Evolutionary conservation across 1,140 invertebrate species (phyloP).

Genomic region (Bacillus rossius): DNA sequence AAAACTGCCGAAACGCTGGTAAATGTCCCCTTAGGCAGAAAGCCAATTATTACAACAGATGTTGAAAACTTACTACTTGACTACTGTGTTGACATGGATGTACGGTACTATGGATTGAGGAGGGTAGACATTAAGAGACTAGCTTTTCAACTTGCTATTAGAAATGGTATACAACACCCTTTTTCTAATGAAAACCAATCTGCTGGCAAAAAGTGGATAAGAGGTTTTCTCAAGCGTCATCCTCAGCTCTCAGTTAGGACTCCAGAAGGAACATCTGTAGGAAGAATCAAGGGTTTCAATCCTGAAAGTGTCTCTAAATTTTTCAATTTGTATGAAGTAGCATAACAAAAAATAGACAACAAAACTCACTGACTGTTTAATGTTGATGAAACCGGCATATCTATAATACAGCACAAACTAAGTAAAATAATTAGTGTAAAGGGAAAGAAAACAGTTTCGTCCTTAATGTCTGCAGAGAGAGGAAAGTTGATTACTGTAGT

Average conservation of each 20-base stretch:
- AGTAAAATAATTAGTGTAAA: conserved; percentile 28
- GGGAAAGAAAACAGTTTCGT: conserved; percentile 24
- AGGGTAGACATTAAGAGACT: conserved; percentile 18
- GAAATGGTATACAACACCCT: conserved; percentile 18
- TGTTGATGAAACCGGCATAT: conserved; percentile 18
- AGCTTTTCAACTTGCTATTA: conserved; percentile 27
- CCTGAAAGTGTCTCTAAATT: not conserved
- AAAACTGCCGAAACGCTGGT: too few species aligned
- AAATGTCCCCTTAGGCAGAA: too few species aligned
- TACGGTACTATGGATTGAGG: conserved; percentile 24
- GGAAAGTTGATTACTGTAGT: conserved; percentile 31
- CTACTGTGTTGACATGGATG: conserved; percentile 23
- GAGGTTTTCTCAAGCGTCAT: not conserved
- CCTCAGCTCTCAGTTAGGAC: not conserved
- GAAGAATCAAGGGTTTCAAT: not conserved
- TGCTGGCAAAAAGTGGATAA: not conserved
- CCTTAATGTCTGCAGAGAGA: conserved; percentile 30
- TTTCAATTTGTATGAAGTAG: conserved; percentile 7
- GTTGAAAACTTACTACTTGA: conserved; percentile 22
- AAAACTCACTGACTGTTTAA: conserved; percentile 15
- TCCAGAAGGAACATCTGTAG: not conserved
- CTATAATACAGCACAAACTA: conserved; percentile 16
- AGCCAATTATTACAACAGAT: conserved; percentile 20
- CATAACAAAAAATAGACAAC: conserved; percentile 11
- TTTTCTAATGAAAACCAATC: not conserved